Percentiles rank a stretch among this genome's conserved stretches.
Conservation (phyloP, 2,888 invertebrate species). For the Priocnemis perturbator region DNA sequence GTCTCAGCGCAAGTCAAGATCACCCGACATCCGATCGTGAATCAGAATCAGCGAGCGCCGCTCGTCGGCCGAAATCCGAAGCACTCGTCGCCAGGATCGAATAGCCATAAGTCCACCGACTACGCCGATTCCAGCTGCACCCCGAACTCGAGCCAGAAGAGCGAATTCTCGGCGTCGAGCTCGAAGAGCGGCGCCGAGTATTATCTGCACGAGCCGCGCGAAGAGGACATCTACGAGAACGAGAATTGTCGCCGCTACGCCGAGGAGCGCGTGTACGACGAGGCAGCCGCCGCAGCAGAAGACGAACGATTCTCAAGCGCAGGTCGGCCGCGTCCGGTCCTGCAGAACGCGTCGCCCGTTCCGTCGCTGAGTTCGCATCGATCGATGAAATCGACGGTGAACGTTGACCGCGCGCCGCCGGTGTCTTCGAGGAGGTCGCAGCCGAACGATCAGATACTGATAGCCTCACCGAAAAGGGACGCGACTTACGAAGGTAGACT, state of each 20-base stretch:
- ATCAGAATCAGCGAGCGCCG: constrained; percentile 57
- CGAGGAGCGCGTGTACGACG: constrained; percentile 63
- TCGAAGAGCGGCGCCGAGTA: constrained; percentile 70
- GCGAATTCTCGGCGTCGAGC: constrained; percentile 69
- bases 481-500: constrained; percentile 48
- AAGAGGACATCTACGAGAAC: constrained; percentile 58
- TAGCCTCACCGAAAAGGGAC: constrained; percentile 70
- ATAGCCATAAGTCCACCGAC: constrained; percentile 68
- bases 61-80: constrained; percentile 59
- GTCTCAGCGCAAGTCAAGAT: constrained; percentile 66
- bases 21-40: constrained; percentile 60
- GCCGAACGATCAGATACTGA: constrained; percentile 69
- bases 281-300: constrained; percentile 36
- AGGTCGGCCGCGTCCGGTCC: too few relatives aligned
- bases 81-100: constrained; percentile 65
- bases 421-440: constrained; percentile 55
- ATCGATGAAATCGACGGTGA: background rate
- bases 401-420: background rate
- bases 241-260: constrained; percentile 35
- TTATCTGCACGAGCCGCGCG: constrained; percentile 58
- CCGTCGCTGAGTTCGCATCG: background rate
- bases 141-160: constrained; percentile 71
- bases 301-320: too few relatives aligned
- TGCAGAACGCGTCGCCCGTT: too few relatives aligned
- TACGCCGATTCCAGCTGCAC: constrained; percentile 71